Evolutionary conservation across 2,113 vertebrate species (phyloP).

Genomic region (Hippocampus guttulatus): DNA sequence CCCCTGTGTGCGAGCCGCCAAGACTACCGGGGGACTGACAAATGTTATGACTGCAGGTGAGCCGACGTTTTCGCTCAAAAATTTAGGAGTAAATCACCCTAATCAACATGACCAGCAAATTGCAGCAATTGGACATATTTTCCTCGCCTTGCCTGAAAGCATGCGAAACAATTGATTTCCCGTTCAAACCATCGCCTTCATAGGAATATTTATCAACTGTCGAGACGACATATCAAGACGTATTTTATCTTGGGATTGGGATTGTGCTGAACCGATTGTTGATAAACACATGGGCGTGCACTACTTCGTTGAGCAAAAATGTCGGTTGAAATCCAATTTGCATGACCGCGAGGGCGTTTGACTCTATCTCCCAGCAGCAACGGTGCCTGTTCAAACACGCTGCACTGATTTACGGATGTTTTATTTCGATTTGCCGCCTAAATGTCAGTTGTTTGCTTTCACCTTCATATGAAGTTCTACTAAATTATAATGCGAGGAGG

Average conservation of each 20-base stretch:
- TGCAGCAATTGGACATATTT: background rate
- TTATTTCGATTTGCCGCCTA: background rate
- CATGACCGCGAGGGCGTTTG: background rate
- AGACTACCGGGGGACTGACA: constrained; percentile 10
- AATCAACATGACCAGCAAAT: background rate
- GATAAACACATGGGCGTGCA: too few relatives aligned
- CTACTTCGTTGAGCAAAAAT: too few relatives aligned
- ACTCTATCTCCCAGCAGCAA: background rate
- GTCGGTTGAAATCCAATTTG: too few relatives aligned
- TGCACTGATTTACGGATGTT: background rate
- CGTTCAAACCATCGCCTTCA: background rate
- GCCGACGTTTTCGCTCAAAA: background rate
- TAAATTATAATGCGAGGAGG: background rate
- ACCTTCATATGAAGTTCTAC: background rate
- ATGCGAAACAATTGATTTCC: background rate
- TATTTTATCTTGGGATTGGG: background rate
- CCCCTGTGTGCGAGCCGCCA: constrained; percentile 15
- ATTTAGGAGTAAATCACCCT: background rate
- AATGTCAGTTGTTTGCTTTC: background rate
- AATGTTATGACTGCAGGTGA: constrained; percentile 27
- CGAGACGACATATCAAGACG: background rate
- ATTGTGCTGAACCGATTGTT: background rate
- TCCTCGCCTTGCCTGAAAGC: background rate
- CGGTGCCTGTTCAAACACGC: background rate
- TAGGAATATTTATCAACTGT: background rate